A percentile compares a stretch with the other conserved stretches of the same genome.
phyloP scores from a whole-genome alignment of 2,888 invertebrate genomes.

The Portevinia maculata region DNA sequence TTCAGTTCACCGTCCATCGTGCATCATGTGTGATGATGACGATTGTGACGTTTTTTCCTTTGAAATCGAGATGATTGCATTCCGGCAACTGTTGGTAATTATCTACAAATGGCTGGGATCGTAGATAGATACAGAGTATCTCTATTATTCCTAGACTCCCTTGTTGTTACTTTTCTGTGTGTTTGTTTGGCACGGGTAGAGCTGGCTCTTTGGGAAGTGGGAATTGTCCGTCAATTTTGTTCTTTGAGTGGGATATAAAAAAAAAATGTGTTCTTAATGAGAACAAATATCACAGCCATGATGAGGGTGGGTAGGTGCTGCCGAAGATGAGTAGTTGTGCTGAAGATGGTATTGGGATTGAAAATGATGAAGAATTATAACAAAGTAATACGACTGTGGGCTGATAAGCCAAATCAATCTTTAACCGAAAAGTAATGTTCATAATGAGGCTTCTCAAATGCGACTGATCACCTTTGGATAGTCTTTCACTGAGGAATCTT shows the following conservation, averaged over 20 bases:
- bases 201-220: slow-evolving; percentile 22
- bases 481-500: no score
- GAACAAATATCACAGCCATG: slow-evolving; percentile 1
- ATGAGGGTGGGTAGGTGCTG: background rate
- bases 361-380: no score
- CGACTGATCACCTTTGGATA: no score
- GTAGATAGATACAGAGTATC: slow-evolving; percentile 39
- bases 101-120: slow-evolving; percentile 58
- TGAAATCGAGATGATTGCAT: slow-evolving; percentile 74
- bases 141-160: slow-evolving; percentile 44
- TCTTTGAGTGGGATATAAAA: slow-evolving; percentile 29
- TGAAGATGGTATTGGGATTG: background rate
- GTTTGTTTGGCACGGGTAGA: background rate
- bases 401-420: no score
- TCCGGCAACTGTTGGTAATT: slow-evolving; percentile 73
- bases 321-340: background rate
- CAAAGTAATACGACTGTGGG: no score
- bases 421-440: no score
- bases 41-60: slow-evolving; percentile 73
- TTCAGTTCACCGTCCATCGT: slow-evolving; percentile 18
- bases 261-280: slow-evolving; percentile 16
- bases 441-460: no score
- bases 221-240: slow-evolving; percentile 28
- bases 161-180: background rate
- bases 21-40: slow-evolving; percentile 66